These are phyloP conservation scores for Protophormia terraenovae DNA, from an alignment of 2,888 invertebrate genomes.

Conservation along the genomic window DNA sequence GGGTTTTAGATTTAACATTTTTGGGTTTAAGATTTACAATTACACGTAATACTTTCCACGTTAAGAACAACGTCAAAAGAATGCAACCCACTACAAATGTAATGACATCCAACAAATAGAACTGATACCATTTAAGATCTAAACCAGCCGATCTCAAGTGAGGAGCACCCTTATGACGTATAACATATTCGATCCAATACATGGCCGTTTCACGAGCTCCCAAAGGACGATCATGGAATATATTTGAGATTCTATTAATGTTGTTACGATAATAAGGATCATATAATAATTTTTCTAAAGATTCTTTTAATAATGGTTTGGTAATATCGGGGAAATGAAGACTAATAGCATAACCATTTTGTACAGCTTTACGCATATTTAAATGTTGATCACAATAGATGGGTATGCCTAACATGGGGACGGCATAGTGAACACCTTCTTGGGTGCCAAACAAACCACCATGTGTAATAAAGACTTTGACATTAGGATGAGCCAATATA, in stretches of 20 bases:
- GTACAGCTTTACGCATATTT: conserved; percentile 78
- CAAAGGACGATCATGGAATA: conserved; percentile 80
- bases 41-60: neutral
- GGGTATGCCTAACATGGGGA: conserved; percentile 82
- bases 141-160: conserved; percentile 79
- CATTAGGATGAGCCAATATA: conserved; percentile 81
- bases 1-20: conserved; percentile 17
- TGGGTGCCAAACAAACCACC: conserved; percentile 81
- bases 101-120: conserved; percentile 80
- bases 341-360: conserved; percentile 78
- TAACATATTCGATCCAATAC: conserved; percentile 82
- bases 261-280: conserved; percentile 79
- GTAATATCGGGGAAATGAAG: conserved; percentile 78
- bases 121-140: conserved; percentile 79
- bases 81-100: conserved; percentile 64
- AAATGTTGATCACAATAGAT: conserved; percentile 81
- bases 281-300: conserved; percentile 78
- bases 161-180: conserved; percentile 80
- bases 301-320: conserved; percentile 72
- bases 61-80: neutral
- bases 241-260: conserved; percentile 75
- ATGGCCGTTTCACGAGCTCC: conserved; percentile 79
- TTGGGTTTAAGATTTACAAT: neutral
- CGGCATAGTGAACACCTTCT: conserved; percentile 80
- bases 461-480: conserved; percentile 81